Evolutionary conservation across 2,113 vertebrate genomes (phyloP).

Genomic region (Sylvicapra grimmia): DNA sequence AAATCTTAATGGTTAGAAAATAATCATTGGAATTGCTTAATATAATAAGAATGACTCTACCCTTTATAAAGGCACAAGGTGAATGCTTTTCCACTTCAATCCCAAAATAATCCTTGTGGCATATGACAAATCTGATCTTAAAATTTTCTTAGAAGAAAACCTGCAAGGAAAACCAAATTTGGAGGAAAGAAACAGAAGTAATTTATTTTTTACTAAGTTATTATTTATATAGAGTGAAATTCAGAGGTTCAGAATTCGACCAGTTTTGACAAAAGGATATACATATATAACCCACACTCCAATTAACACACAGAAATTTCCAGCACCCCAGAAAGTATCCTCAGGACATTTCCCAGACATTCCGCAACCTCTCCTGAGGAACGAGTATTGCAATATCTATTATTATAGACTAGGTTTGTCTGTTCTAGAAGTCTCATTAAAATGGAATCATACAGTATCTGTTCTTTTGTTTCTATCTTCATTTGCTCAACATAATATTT

Average conservation of each 20-base stretch:
- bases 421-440: neutral
- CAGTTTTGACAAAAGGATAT: neutral
- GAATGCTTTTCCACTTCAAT: neutral
- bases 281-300: rapidly evolving
- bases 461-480: neutral
- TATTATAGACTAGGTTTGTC: neutral
- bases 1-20: neutral
- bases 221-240: neutral
- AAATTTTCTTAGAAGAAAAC: neutral
- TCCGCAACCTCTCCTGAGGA: neutral
- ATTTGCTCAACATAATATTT: neutral
- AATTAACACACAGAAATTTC: neutral
- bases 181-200: neutral
- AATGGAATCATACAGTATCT: neutral
- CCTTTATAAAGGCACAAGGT: neutral
- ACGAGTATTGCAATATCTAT: neutral
- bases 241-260: neutral
- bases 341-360: neutral
- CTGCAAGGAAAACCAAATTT: neutral
- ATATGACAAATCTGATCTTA: neutral
- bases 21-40: neutral
- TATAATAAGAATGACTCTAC: neutral
- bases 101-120: neutral
- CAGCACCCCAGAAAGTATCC: neutral
- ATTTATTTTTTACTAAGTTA: neutral